Evolutionary conservation across 2,888 invertebrate genomes (phyloP).

Genomic region (Lepidocyrtoides sp.): DNA sequence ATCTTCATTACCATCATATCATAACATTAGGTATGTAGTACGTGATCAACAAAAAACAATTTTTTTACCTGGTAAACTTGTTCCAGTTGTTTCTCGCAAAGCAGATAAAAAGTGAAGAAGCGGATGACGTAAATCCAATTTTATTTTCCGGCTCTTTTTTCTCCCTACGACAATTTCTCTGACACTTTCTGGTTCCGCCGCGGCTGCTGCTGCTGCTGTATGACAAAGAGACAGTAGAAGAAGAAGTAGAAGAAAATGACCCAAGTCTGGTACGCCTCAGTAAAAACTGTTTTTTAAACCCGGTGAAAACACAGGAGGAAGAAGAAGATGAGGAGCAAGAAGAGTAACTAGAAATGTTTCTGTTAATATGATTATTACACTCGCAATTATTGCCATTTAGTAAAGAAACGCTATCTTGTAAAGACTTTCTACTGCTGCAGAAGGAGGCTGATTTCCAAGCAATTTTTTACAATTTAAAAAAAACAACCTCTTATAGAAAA

Average conservation of each 20-base stretch:
- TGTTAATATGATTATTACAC: background rate
- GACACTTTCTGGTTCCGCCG: background rate
- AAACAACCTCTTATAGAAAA: background rate
- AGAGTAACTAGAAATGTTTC: background rate
- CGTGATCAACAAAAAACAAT: no score
- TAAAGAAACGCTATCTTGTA: constrained; percentile 4
- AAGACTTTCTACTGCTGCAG: background rate
- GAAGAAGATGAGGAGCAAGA: background rate
- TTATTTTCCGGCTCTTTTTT: background rate
- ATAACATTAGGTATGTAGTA: no score
- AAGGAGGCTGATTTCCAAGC: constrained; percentile 22
- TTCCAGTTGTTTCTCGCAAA: constrained; percentile 34
- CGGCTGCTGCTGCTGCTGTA: no score
- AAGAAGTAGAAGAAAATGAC: background rate
- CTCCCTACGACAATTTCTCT: background rate
- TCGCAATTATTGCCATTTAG: constrained; percentile 12
- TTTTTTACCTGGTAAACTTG: constrained; percentile 49
- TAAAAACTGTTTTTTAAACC: constrained; percentile 22
- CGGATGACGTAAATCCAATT: background rate
- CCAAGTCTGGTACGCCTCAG: constrained; percentile 2
- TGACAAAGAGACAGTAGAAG: no score
- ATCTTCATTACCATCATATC: background rate
- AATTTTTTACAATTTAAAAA: background rate
- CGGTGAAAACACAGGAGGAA: constrained; percentile 1
- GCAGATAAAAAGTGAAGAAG: background rate